phyloP scores from a whole-genome alignment of 2,888 invertebrate species.

The Phlogophora meticulosa region DNA sequence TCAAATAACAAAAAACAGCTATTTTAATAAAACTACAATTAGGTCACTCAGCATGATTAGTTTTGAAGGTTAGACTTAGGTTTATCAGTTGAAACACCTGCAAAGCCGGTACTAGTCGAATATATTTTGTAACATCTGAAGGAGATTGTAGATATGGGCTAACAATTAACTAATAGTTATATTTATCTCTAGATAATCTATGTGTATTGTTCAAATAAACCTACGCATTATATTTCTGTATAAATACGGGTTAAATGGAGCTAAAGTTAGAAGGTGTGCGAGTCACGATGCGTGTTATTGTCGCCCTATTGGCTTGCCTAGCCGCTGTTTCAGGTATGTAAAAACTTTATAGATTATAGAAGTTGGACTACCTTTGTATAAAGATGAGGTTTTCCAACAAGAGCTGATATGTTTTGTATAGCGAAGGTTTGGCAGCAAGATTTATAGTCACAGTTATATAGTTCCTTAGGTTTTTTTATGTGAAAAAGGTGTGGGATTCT shows the following conservation, averaged over 20 bases:
- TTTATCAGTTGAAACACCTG: constrained; percentile 23
- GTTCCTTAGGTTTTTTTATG: too few species aligned
- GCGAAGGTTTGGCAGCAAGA: too few species aligned
- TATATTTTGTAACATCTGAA: constrained; percentile 40
- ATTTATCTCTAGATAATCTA: constrained; percentile 43
- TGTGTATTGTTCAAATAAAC: constrained; percentile 25
- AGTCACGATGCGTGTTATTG: constrained; percentile 52
- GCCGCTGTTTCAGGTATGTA: constrained; percentile 65
- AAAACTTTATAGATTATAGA: not conserved
- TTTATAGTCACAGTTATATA: too few species aligned
- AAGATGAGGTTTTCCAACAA: too few species aligned
- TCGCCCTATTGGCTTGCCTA: constrained; percentile 59
- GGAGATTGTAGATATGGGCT: constrained; percentile 39
- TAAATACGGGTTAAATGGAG: constrained; percentile 39
- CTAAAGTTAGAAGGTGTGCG: constrained; percentile 10
- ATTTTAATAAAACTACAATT: not conserved
- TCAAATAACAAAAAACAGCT: too few species aligned
- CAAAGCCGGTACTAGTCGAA: constrained; percentile 8
- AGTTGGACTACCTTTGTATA: too few species aligned
- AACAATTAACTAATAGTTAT: constrained; percentile 22
- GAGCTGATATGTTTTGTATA: too few species aligned
- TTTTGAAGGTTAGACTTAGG: constrained; percentile 5
- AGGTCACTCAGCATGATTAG: constrained; percentile 2
- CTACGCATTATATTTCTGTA: constrained; percentile 26
- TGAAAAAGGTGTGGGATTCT: too few species aligned